Base-by-base conservation (phyloP, 2,797 vertebrate species). In the Novumbra hubbsi region DNA sequence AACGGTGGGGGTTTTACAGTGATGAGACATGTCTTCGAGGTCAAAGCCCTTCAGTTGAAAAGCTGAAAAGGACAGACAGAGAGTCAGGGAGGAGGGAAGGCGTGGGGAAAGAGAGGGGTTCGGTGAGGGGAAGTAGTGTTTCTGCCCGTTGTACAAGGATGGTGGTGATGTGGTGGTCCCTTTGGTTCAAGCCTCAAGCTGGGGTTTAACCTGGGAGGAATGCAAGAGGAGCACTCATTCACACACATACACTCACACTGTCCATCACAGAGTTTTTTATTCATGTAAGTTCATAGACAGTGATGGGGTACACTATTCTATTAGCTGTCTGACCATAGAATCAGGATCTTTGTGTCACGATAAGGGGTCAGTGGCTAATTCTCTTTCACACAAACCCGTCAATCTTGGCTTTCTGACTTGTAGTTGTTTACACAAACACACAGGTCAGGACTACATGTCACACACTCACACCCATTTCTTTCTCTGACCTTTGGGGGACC, bases 201-300 rank as follows among this genome's bases (percentile, higher is more conserved):
- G 90, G 3, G 89, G 81, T 79, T 66, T 80, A 85, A 87, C 84
- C 79, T 88, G 80, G 79, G 73, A 91, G 83, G 88, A 91, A 92
- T 90, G 88, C 85, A 72, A 69, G 81, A 86, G 86, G 86, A 85
- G 77, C 48, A 16, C 48, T 15, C 48, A 50, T 16, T 15, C 48
- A 49, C 6, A 48, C 48, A 49, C 48, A 49, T 16, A 49, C 48
- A 16, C 48, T 5, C n/a, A 11, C 52, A 55, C 52, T n/a, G 6
- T 2, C 52, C 52, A n/a, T n/a, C 8, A n/a, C 52, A 1, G 8
- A 6, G 34, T 38, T 38, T 32, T 38, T 38, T 7, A 38, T 38
- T 38, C 34, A 38, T 38, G 34, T 38, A 38, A 8, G n/a, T 55
- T 55, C 52, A 55, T 19, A 55, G 52, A n/a, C n/a, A 55, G 52